These are phyloP conservation scores for Lepeophtheirus nordmannii DNA, from an alignment of 2,888 invertebrate genomes.

Conservation along the genomic window DNA sequence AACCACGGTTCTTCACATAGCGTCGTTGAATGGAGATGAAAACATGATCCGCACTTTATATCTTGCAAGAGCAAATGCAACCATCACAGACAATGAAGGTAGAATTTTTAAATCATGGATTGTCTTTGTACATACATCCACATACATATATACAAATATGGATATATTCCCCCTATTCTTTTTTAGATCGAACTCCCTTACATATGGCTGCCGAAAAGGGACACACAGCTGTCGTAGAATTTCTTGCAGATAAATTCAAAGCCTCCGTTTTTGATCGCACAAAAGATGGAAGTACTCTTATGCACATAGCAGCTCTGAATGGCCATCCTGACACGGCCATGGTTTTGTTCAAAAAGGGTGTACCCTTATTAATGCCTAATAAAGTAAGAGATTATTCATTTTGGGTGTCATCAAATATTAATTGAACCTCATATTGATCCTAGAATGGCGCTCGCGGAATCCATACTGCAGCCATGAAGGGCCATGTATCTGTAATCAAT, in stretches of 20 bases:
- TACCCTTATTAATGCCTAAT: slow-evolving; percentile 98
- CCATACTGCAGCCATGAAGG: slow-evolving; percentile 90
- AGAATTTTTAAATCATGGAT: slow-evolving; percentile 26
- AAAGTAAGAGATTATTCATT: slow-evolving; percentile 44
- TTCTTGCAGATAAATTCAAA: slow-evolving; percentile 90
- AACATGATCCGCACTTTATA: slow-evolving; percentile 45
- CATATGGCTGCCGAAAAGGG: slow-evolving; percentile 95
- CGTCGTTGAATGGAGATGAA: slow-evolving; percentile 90
- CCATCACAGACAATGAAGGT: slow-evolving; percentile 83
- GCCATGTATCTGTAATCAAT: slow-evolving; percentile 92
- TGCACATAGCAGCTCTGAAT: slow-evolving; percentile 93
- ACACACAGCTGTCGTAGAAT: slow-evolving; percentile 83
- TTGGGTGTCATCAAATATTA: no score
- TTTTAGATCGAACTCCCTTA: slow-evolving; percentile 89
- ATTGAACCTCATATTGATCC: slow-evolving; percentile 30
- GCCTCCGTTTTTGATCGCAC: slow-evolving; percentile 90
- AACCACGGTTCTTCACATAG: slow-evolving; percentile 84
- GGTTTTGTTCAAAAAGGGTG: slow-evolving; percentile 47
- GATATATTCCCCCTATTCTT: no score
- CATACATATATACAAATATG: no score
- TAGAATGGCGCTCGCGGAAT: slow-evolving; percentile 88
- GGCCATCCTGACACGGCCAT: slow-evolving; percentile 97
- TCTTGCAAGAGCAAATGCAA: slow-evolving; percentile 55
- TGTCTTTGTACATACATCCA: not conserved
- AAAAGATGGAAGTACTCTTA: slow-evolving; percentile 91